Evolutionary conservation across 2,888 invertebrate genomes (phyloP), one percentile per base, ranked within the genome.

Genomic region (Phrixothrix hirtus): DNA sequence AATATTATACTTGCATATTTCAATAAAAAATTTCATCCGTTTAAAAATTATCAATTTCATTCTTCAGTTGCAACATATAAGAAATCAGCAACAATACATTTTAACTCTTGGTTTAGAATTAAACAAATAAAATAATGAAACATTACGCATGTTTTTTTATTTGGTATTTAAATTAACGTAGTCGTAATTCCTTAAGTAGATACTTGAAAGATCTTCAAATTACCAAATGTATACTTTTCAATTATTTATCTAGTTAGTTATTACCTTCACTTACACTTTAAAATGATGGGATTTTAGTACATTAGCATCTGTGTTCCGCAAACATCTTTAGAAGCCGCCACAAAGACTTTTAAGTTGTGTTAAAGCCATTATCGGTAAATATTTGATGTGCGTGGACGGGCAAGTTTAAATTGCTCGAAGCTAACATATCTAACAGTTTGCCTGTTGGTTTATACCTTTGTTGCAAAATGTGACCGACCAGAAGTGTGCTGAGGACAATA

Each of bases 281-380:
- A 30, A 30, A 30, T 9, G 11, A 11, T 30, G 9, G 21, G 4
- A 7, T 12, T 34, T 14, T 9, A 13, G 12, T 34, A 13, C 34
- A 34, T 34, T 34, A 34, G 34, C 34, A 34, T 41, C 39, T 48
- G 48, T 41, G 10, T 21, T 39, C 25, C 31, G 48, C 48, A 48
- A 48, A 48, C 48, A 48, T 32, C 48, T 42, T 42, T 48, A 15
- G 41, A 31, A 48, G 35, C 39, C 48, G 41, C 34, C 31, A 39
- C 39, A 39, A 48, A 48, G 41, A 35, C 26, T 48, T 34, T 48
- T 41, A 48, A 47, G 47, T 47, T 47, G 48, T 39, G 48, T 48
- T 48, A 29, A 34, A 16, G 39, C 48, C 41, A 48, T 48, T 41
- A 48, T 48, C 39, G 38, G 48, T 48, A 41, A 48, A 48, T 48